Base-by-base conservation (phyloP, 2,888 invertebrate species). In the Embidobia sp. region DNA sequence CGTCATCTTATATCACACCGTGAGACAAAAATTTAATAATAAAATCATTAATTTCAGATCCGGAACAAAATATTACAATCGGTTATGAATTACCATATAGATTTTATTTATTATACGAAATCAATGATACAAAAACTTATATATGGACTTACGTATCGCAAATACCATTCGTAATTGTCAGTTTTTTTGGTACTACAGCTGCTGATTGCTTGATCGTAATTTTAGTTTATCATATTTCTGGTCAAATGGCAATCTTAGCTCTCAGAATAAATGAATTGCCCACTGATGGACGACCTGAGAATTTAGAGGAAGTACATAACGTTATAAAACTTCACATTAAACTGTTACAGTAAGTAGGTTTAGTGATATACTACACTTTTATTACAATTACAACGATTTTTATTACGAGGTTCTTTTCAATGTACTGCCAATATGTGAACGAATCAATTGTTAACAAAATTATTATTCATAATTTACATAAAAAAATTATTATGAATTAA, bases 161-260 rank as follows among this genome's bases (percentile, higher is more conserved):
- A 53, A 33, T 84, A 3, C 86, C 85, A 1, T 85, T 87, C 59
- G 83, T 85, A 0, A 80, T 82, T 3, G 64, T 87, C 26, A 83
- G 80, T 51, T 81, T 80, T 13, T 81, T 84, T 18, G 84, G 84
- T 1, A 84, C 84, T 19, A 81, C 66, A 8, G 83, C 82, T 1
- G 79, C 82, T 0, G 86, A 86, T 31, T 86, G 85, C 63, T 37
- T 86, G 3, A 78, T 84, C 73, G 76, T 87, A 2, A 86, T 82
- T 8, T 75, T 86, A 0, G 84, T 82, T 0, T 85, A 83, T 63
- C 86, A 86, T 51, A 76, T 85, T 7, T 84, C 83, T 31, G 85
- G 86, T 1, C 84, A 83, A 73, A 70, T 86, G 74, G 79, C 85
- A 1, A 77, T 82, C 5, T 77, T 86, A 3, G 79, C 85, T n/a